Base-by-base conservation (phyloP, 2,797 vertebrate genomes). In the Microchirus variegatus region DNA sequence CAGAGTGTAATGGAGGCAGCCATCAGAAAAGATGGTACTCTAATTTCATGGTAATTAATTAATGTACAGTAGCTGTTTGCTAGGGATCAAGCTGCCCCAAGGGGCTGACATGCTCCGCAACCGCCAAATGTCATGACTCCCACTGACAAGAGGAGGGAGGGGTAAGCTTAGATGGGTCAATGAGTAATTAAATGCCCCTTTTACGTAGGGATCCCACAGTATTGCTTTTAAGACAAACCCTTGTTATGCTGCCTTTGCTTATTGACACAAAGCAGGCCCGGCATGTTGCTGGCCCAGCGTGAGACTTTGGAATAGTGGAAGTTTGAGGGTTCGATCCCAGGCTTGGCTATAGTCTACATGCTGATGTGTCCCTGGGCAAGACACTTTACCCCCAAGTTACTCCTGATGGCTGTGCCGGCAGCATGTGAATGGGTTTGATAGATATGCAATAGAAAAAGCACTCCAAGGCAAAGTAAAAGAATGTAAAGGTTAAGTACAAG, bases 41-140 rank as follows among this genome's bases (percentile, higher is more conserved):
- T 77, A 63, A 83, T 79, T 82, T 85, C 65, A 81, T 80, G 75
- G 59, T 88, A 85, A 87, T 90, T 88, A 88, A 87, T 89, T 77
- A 80, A 78, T 12, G 49, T 85, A 75, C 67, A 63, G 73, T 82
- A 64, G 67, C 71, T 78, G 72, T 87, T 79, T 80, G 64, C 66
- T 66, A 72, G 67, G 71, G 63, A 73, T 81, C 49, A 63, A 48
- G 51, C 69, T 64, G 65, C 64, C 79, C 80, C 69, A 3, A 4
- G 74, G 67, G 82, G 61, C 57, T 48, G 72, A 72, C 77, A 75
- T 76, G 75, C 62, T 71, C 74, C 81, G 61, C 72, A 77, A 77
- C 62, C 66, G 79, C 77, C 80, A 88, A 88, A 90, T 87, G 81
- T 77, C 84, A 88, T 45, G 74, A 82, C 81, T 83, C 77, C 80